Conservation (phyloP, 2,888 invertebrate species). For the Morpho helenor region DNA sequence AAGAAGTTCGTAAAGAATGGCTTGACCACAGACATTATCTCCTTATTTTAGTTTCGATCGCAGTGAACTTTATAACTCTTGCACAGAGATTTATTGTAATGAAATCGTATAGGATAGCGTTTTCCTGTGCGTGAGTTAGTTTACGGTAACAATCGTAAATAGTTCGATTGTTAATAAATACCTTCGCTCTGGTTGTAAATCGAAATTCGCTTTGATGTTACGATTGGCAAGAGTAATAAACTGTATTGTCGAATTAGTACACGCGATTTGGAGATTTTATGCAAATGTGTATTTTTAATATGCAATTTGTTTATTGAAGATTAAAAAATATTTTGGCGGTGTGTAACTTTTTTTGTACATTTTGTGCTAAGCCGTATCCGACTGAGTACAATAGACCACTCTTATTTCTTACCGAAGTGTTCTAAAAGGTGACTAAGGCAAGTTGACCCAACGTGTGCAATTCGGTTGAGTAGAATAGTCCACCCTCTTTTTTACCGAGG, state of each 20-base stretch:
- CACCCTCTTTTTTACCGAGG: no score
- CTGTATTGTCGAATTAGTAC: conserved; percentile 26
- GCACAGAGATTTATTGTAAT: conserved; percentile 63
- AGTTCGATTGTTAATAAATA: conserved; percentile 52
- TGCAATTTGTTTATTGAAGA: no score
- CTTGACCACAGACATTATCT: conserved; percentile 46
- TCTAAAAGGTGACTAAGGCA: no score
- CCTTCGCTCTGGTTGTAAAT: conserved; percentile 39
- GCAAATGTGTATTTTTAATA: background rate
- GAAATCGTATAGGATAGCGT: conserved; percentile 62
- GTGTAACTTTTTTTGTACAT: no score
- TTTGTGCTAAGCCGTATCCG: no score
- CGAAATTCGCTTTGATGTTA: conserved; percentile 36
- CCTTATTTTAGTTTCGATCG: conserved; percentile 58
- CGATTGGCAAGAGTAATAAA: conserved; percentile 21
- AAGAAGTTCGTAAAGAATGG: conserved; percentile 46
- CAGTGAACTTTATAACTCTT: conserved; percentile 63
- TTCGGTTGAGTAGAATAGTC: no score
- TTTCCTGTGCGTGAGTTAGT: conserved; percentile 58
- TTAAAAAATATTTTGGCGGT: no score
- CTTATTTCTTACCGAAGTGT: no score
- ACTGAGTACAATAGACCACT: no score
- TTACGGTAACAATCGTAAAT: conserved; percentile 55
- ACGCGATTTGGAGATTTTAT: conserved; percentile 25
- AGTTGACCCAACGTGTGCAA: no score